These are phyloP conservation scores for Xestoiulus laeticollis DNA, from an alignment of 2,888 invertebrate species.

Conservation along the genomic window DNA sequence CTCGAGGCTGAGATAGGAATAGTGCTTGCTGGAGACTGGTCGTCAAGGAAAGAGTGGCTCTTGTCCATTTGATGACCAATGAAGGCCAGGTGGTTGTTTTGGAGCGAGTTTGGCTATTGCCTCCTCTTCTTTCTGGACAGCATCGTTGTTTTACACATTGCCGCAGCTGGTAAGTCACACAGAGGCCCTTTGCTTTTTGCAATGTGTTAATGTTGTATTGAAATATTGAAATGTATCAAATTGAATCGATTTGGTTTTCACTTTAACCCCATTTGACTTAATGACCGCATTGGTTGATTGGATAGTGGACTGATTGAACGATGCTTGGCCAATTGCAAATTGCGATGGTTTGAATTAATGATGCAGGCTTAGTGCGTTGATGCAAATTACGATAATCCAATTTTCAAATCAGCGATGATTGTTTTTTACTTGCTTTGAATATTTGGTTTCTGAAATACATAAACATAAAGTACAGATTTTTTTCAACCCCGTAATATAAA, in stretches of 20 bases:
- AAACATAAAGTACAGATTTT: too few relatives aligned
- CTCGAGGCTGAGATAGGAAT: neutral
- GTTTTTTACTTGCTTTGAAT: too few relatives aligned
- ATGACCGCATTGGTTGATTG: neutral
- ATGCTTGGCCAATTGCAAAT: neutral
- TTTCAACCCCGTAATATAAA: too few relatives aligned
- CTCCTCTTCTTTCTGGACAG: slow-evolving; percentile 47
- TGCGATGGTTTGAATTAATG: neutral
- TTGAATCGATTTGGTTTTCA: neutral
- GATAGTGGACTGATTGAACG: neutral
- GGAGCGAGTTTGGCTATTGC: slow-evolving; percentile 47
- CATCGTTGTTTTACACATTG: slow-evolving; percentile 17
- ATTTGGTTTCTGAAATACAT: too few relatives aligned
- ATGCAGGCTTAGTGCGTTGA: neutral
- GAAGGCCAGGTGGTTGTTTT: slow-evolving; percentile 45
- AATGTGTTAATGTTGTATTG: neutral
- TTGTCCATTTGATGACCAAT: slow-evolving; percentile 48
- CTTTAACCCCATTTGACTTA: neutral
- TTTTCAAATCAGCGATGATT: neutral
- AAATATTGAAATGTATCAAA: neutral
- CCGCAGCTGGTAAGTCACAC: slow-evolving; percentile 28
- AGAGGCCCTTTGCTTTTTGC: neutral
- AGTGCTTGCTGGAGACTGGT: neutral
- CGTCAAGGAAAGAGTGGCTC: slow-evolving; percentile 27
- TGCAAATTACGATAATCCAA: neutral